Evolutionary conservation across 2,113 vertebrate genomes (phyloP).

Genomic region (Motacilla alba): DNA sequence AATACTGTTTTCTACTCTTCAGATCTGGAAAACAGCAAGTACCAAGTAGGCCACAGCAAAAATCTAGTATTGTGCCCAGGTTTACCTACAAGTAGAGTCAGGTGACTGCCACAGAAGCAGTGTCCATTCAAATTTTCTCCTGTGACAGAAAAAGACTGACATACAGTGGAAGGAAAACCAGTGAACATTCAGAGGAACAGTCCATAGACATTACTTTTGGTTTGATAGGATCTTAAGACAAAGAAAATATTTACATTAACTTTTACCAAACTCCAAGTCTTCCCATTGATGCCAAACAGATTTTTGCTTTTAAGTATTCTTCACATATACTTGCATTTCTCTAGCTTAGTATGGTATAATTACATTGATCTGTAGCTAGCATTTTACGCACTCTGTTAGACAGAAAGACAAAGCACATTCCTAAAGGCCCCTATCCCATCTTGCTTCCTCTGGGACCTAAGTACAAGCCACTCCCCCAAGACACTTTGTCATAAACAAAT

Average conservation of each 20-base stretch:
- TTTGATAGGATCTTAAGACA: background rate
- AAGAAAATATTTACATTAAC: background rate
- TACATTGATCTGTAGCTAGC: background rate
- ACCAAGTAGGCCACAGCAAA: background rate
- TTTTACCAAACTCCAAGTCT: background rate
- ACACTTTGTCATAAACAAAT: background rate
- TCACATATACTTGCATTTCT: background rate
- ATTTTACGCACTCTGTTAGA: background rate
- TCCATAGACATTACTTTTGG: background rate
- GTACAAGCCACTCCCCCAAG: background rate
- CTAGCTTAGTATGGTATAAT: background rate
- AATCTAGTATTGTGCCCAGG: background rate
- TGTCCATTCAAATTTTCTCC: background rate
- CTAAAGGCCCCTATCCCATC: background rate
- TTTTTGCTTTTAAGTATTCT: background rate
- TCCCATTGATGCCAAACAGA: background rate
- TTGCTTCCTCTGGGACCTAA: background rate
- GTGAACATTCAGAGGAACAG: background rate
- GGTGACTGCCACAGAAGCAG: background rate
- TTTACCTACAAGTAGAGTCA: background rate
- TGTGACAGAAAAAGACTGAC: background rate
- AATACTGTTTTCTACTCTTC: background rate
- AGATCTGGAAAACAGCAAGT: background rate
- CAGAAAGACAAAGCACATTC: background rate
- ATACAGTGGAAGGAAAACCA: background rate